Conservation (phyloP, 1,140 invertebrate species). For the Ips nitidus region DNA sequence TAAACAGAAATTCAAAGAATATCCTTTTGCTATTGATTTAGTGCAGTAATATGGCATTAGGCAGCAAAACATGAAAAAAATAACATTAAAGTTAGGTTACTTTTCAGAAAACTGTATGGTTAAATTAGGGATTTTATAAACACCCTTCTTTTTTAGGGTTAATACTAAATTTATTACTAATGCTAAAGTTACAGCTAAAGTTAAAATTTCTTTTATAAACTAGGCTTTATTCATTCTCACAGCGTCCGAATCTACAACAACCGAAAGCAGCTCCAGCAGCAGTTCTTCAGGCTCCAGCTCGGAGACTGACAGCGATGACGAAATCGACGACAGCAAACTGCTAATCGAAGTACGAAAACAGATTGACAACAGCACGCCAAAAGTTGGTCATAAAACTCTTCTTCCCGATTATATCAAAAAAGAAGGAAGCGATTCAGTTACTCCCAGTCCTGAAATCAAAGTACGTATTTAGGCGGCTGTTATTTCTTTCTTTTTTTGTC, state of each 20-base stretch:
- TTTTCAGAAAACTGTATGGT: neutral
- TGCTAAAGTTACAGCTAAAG: too few species aligned
- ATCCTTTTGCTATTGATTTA: too few species aligned
- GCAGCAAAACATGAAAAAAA: too few species aligned
- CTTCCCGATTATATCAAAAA: constrained; percentile 25
- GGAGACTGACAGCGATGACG: constrained; percentile 56
- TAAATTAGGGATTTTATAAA: neutral
- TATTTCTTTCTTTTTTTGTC: constrained; percentile 1
- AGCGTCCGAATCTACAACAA: constrained; percentile 55
- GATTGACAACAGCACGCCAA: constrained; percentile 40
- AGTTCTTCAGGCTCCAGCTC: constrained; percentile 57
- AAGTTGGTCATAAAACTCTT: constrained; percentile 18
- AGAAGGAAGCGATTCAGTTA: constrained; percentile 24
- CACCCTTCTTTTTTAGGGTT: too few species aligned
- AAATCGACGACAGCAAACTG: constrained; percentile 47
- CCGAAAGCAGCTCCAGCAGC: constrained; percentile 52
- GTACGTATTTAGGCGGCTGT: constrained; percentile 7
- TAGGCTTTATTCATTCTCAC: constrained; percentile 37
- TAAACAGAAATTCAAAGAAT: neutral
- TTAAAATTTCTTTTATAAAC: too few species aligned
- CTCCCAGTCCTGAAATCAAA: constrained; percentile 37
- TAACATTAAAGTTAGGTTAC: too few species aligned
- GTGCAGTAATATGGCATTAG: too few species aligned
- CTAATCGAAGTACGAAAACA: constrained; percentile 45
- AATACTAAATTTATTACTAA: too few species aligned